Base-by-base conservation (phyloP, 2,113 vertebrate species). In the Microcebus lehilahytsara region DNA sequence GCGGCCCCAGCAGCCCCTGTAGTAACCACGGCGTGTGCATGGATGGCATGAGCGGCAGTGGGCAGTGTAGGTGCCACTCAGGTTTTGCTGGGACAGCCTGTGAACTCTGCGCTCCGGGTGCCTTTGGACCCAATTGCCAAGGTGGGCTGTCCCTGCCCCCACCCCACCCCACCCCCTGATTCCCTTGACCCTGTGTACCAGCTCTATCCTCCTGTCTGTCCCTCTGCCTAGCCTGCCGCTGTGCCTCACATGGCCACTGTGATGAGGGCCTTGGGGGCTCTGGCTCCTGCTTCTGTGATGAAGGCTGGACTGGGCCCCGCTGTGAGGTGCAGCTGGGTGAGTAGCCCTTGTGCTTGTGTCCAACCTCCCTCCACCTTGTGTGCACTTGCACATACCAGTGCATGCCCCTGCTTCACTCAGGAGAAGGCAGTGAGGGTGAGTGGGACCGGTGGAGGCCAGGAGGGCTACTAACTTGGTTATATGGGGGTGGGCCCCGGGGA, bases 121-220 rank as follows among this genome's bases (percentile, higher is more conserved):
- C 98, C 98, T 99, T 99, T 0, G 99, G 99, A 30, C 78, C 98
- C 2, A 98, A 98, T 27, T 99, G 99, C 96, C 99, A 97, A 99
- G 99, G 99, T 99, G 88, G 20, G 97, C 23, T 22, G 1, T 27
- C 62, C 16, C 3, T 40, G 30, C n/a, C 40, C 19, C 71, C 13
- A 3, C 20, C 46, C 27, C 1, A 0, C 13, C 56, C 71, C 10
- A 6, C 23, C 8, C 12, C 27, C 9, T 2, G 60, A 1, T 13
- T 40, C 37, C 77, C 20, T 13, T 3, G 34, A 6, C 46, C 56
- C 42, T 27, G 0, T 1, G 19, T 9, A 72, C 72, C 58, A 11
- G 9, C 51, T 51, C 60, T 10, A 13, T 3, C 69, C 8, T 51
- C 81, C 62, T 49, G 34, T 69, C 25, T n/a, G 34, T 6, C 32